A percentile compares a stretch with the other conserved stretches of the same genome.
phyloP scores from a whole-genome alignment of 2,113 vertebrate genomes.

The Poeciliopsis retropinna region DNA sequence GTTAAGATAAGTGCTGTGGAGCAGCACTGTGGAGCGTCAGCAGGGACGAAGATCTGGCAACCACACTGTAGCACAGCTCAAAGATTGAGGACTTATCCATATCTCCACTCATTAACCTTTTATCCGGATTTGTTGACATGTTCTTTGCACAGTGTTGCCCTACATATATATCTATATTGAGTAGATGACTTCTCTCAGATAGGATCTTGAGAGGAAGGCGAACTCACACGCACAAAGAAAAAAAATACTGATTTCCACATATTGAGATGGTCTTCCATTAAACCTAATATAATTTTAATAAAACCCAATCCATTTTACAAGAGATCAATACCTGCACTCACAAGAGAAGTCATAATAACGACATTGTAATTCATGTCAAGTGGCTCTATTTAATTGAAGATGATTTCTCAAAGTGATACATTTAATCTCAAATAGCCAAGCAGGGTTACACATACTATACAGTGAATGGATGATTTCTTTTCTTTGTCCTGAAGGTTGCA shows the following conservation, averaged over 20 bases:
- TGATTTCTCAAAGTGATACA: constrained; percentile 34
- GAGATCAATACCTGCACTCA: constrained; percentile 44
- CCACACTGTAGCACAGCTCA: constrained; percentile 9
- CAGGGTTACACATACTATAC: not conserved
- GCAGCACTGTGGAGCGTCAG: constrained; percentile 26
- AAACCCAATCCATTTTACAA: constrained; percentile 24
- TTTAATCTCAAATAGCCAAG: not conserved
- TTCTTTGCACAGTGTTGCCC: constrained; percentile 15
- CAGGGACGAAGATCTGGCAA: constrained; percentile 29
- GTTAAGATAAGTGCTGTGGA: constrained; percentile 36
- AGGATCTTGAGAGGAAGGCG: not conserved
- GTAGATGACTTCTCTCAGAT: constrained; percentile 19
- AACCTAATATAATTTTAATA: constrained; percentile 26
- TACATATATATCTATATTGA: constrained; percentile 16
- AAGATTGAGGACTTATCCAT: constrained; percentile 37
- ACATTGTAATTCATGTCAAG: constrained; percentile 68
- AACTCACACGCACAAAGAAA: not conserved
- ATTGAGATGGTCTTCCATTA: constrained; percentile 12
- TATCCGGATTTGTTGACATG: constrained; percentile 44
- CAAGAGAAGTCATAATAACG: constrained; percentile 75
- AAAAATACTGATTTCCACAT: constrained; percentile 27
- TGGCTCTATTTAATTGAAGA: constrained; percentile 49
- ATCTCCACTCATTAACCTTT: constrained; percentile 56
- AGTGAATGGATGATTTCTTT: no score
- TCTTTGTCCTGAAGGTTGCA: not conserved